Evolutionary conservation across 2,113 vertebrate species (phyloP).

Genomic region (Holacanthus passer): DNA sequence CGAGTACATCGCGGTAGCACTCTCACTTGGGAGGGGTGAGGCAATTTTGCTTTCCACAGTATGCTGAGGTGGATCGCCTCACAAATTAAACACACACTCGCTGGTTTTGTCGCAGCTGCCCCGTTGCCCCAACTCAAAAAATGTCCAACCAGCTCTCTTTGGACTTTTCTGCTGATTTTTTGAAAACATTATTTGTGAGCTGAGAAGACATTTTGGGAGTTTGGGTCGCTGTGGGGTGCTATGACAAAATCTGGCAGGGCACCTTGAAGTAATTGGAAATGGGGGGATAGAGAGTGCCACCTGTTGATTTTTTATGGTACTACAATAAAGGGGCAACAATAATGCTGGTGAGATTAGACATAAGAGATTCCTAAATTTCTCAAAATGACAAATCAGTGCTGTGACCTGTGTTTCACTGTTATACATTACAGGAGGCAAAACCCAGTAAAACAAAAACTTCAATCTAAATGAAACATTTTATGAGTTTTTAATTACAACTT

Average conservation of each 20-base stretch:
- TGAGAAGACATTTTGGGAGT: conserved; percentile 2
- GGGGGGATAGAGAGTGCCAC: conserved; percentile 58
- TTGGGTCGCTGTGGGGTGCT: not conserved
- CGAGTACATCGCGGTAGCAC: not conserved
- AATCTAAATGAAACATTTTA: no score
- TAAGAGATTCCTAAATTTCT: not conserved
- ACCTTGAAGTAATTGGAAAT: not conserved
- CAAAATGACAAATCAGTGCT: not conserved
- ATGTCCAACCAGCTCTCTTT: conserved; percentile 23
- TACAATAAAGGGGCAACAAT: conserved; percentile 30
- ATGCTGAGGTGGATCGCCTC: conserved; percentile 8
- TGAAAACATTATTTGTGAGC: not conserved
- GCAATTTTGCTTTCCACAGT: conserved; percentile 2
- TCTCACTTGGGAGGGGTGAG: not conserved
- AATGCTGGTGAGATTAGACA: not conserved
- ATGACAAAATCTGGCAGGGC: not conserved
- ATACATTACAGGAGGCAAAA: not conserved
- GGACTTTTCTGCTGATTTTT: conserved; percentile 20
- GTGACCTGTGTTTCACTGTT: not conserved
- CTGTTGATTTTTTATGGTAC: conserved; percentile 61
- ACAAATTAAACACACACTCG: conserved; percentile 33
- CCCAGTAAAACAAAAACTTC: not conserved
- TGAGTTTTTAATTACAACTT: not conserved
- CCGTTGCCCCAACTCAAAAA: not conserved
- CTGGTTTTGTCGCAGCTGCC: not conserved